A percentile compares a stretch with the other conserved stretches of the same genome.
Evolutionary conservation across 1,140 invertebrate genomes (phyloP).

Genomic region (Heliconius congener): DNA sequence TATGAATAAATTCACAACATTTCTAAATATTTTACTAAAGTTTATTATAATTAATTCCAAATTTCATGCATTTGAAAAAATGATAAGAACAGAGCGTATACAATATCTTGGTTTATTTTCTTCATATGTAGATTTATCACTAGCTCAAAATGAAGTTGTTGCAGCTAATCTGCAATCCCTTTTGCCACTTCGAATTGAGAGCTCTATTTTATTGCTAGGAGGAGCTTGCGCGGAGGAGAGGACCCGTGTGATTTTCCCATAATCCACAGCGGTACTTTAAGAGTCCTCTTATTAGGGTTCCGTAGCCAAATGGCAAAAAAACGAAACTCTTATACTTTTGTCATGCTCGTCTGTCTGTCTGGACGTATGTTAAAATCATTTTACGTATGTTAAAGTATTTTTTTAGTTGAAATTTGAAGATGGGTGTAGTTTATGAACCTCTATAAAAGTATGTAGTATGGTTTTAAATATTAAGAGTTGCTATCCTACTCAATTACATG

Average conservation of each 20-base stretch:
- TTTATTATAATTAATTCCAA: not conserved
- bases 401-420: too few relatives aligned
- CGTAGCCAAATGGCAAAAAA: too few relatives aligned
- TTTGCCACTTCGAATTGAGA: slow-evolving; percentile 39
- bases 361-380: too few relatives aligned
- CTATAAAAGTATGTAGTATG: too few relatives aligned
- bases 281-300: not conserved
- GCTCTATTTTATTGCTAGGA: slow-evolving; percentile 42
- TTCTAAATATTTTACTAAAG: not conserved
- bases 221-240: not conserved
- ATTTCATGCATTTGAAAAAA: not conserved
- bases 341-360: too few relatives aligned
- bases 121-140: slow-evolving; percentile 40
- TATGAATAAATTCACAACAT: not conserved
- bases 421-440: too few relatives aligned
- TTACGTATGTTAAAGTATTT: too few relatives aligned
- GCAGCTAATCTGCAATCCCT: slow-evolving; percentile 41
- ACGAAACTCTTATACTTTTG: too few relatives aligned
- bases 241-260: not conserved
- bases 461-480: too few relatives aligned
- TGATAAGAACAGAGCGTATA: not conserved
- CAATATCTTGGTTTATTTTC: not conserved
- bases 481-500: too few relatives aligned
- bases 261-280: not conserved
- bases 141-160: slow-evolving; percentile 46